Conservation (phyloP, 1,140 invertebrate species). For the Sitophilus oryzae region DNA sequence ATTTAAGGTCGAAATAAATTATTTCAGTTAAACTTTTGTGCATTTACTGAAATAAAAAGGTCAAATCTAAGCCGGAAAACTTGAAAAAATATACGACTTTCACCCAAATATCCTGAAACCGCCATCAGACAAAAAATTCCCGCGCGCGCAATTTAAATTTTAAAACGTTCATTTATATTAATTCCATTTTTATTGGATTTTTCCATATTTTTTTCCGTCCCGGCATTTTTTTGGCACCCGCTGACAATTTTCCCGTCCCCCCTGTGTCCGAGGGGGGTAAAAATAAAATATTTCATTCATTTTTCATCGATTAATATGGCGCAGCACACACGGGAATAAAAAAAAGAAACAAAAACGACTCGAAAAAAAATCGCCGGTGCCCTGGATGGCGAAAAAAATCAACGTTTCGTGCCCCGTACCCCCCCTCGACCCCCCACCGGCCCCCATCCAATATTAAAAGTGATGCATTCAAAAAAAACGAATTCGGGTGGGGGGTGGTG, state of each 20-base stretch:
- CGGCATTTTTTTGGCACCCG: not conserved
- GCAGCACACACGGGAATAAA: slow-evolving; percentile 16
- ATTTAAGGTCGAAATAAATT: too few species aligned
- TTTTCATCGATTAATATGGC: slow-evolving; percentile 28
- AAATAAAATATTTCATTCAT: slow-evolving; percentile 30
- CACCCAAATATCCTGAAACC: too few species aligned
- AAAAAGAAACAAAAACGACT: slow-evolving; percentile 19
- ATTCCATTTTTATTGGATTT: slow-evolving; percentile 17
- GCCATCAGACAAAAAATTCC: too few species aligned
- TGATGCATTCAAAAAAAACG: slow-evolving; percentile 30
- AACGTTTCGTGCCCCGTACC: too few species aligned
- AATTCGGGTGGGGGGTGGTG: slow-evolving; percentile 11
- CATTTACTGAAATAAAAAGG: too few species aligned
- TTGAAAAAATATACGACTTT: too few species aligned
- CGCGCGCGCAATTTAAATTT: too few species aligned
- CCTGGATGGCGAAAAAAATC: too few species aligned
- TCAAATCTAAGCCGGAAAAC: too few species aligned
- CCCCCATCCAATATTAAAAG: slow-evolving; percentile 30
- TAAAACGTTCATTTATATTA: slow-evolving; percentile 24
- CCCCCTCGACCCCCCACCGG: too few species aligned
- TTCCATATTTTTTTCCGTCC: slow-evolving; percentile 15
- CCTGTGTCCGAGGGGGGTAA: slow-evolving; percentile 2
- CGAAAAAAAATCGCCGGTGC: slow-evolving; percentile 26
- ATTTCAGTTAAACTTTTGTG: too few species aligned
- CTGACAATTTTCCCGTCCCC: not conserved